phyloP scores from a whole-genome alignment of 1,140 invertebrate genomes.

The Amphibalanus amphitrite region DNA sequence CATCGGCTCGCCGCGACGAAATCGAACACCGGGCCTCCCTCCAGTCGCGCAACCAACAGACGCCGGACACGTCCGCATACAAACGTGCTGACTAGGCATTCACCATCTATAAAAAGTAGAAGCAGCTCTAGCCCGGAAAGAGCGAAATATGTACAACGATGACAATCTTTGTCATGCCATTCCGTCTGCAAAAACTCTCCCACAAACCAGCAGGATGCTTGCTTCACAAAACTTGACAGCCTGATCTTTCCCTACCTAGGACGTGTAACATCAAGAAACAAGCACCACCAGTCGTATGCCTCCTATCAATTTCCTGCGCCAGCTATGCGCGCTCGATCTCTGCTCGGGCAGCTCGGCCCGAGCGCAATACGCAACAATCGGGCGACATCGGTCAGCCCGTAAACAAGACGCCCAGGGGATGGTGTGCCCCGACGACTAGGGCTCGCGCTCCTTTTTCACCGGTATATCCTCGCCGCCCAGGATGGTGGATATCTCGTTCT shows the following conservation, averaged over 20 bases:
- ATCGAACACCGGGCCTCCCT: too few species aligned
- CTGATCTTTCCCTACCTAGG: not conserved
- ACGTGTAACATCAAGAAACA: not conserved
- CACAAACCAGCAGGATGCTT: not conserved
- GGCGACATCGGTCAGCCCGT: too few species aligned
- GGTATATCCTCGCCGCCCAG: slow-evolving; percentile 44
- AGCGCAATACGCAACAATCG: too few species aligned
- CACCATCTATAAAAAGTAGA: not conserved
- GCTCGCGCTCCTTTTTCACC: slow-evolving; percentile 78
- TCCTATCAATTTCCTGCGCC: not conserved
- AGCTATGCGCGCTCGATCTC: too few species aligned
- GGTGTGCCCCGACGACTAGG: slow-evolving; percentile 35
- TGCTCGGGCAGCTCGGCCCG: too few species aligned
- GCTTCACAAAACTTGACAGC: not conserved
- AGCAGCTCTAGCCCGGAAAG: not conserved
- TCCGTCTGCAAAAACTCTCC: not conserved
- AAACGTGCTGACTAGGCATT: slow-evolving; percentile 1
- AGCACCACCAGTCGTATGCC: not conserved
- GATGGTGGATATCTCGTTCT: slow-evolving; percentile 94
- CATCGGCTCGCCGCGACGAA: not conserved
- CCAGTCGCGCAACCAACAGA: not conserved
- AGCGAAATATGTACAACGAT: not conserved
- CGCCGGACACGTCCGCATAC: not conserved
- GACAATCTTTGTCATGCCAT: not conserved
- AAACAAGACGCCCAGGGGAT: too few species aligned